phyloP scores from a whole-genome alignment of 2,113 vertebrate species.

The Nycticorax nycticorax region DNA sequence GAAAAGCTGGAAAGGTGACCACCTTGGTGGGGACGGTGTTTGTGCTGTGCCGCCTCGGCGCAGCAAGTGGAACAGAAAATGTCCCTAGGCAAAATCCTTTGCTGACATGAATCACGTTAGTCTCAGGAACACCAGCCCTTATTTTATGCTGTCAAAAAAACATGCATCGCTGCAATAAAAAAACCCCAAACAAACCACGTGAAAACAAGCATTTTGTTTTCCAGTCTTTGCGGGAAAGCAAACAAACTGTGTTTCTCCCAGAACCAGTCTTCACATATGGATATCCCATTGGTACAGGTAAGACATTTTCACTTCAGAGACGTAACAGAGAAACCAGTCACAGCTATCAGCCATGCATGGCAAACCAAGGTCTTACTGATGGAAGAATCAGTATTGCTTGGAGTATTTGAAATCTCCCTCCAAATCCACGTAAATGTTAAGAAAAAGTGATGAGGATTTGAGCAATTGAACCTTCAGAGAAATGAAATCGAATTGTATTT shows the following conservation, averaged over 20 bases:
- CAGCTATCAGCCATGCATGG: neutral
- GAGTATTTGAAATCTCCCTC: neutral
- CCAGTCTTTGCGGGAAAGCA: neutral
- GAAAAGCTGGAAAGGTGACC: neutral
- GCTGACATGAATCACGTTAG: neutral
- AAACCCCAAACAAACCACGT: fast-evolving
- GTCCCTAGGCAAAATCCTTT: neutral
- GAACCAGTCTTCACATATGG: neutral
- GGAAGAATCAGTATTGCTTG: neutral
- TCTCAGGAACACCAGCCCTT: neutral
- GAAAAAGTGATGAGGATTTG: neutral
- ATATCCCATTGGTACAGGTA: neutral
- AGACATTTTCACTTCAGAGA: neutral
- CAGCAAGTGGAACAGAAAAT: neutral
- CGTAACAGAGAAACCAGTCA: neutral
- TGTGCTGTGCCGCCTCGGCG: neutral
- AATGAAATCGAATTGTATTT: neutral
- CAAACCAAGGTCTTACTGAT: neutral
- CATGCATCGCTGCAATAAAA: neutral
- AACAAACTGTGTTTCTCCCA: neutral
- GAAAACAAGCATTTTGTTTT: neutral
- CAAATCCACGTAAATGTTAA: neutral
- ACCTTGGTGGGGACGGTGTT: fast-evolving
- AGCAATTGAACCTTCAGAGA: neutral
- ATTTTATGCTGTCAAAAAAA: neutral